phyloP scores from a whole-genome alignment of 2,797 vertebrate genomes.

The Pangasius macronema region DNA sequence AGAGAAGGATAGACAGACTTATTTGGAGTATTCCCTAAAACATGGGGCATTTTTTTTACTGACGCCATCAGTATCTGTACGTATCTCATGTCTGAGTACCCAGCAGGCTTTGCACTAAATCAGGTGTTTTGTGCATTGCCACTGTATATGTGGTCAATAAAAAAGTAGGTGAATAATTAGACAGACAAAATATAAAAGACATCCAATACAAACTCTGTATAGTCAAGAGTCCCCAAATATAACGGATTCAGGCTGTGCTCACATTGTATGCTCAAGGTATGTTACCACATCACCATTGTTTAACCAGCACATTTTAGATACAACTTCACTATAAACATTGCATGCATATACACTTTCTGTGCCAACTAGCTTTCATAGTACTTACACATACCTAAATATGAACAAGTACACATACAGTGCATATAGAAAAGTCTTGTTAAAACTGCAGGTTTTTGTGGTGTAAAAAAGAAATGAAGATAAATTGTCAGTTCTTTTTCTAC shows the following conservation, averaged over 20 bases:
- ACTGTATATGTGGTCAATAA: background rate
- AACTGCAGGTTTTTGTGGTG: background rate
- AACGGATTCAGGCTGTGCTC: constrained; percentile 88
- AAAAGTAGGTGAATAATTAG: no score
- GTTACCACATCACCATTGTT: constrained; percentile 46
- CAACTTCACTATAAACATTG: background rate
- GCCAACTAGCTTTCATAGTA: background rate
- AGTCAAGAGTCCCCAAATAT: no score
- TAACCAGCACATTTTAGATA: background rate
- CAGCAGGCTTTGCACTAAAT: background rate
- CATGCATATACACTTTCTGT: background rate
- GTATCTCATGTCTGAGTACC: background rate
- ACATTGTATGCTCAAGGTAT: constrained; percentile 90
- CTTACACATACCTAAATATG: background rate
- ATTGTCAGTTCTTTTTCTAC: background rate
- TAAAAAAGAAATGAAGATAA: background rate
- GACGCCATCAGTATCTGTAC: background rate
- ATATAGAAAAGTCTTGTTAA: background rate
- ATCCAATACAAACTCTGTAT: no score
- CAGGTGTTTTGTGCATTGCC: background rate
- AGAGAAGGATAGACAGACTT: no score
- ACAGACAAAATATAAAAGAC: no score
- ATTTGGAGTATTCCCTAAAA: background rate
- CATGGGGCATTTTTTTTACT: background rate
- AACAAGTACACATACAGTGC: background rate